Conservation (phyloP, 2,113 vertebrate species). For the Corythornis madagascariensis region DNA sequence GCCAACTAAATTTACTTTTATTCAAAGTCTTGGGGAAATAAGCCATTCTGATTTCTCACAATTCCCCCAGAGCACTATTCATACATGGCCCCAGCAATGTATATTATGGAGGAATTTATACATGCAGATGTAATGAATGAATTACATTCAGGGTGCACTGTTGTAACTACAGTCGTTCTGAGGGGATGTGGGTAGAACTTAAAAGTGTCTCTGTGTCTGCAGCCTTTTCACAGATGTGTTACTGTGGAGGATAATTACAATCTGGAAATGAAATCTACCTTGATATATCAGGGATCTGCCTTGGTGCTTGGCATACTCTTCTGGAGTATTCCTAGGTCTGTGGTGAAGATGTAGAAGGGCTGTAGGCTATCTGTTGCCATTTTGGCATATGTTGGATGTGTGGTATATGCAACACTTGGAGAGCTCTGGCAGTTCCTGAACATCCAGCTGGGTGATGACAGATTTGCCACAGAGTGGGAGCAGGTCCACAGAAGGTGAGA, state of each 20-base stretch:
- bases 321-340: neutral
- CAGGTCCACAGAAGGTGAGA: neutral
- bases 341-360: neutral
- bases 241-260: neutral
- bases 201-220: neutral
- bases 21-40: neutral
- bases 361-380: neutral
- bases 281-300: neutral
- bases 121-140: neutral
- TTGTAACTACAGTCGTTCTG: neutral
- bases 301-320: neutral
- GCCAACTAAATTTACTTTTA: neutral
- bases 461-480: neutral
- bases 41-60: neutral
- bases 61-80: neutral
- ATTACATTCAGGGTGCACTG: neutral
- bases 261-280: neutral
- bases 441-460: neutral
- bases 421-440: neutral
- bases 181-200: neutral
- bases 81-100: neutral
- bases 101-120: neutral
- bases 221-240: neutral
- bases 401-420: neutral
- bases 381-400: accelerated